Base-by-base conservation (phyloP, 2,888 invertebrate genomes). In the Notodonta dromedarius region DNA sequence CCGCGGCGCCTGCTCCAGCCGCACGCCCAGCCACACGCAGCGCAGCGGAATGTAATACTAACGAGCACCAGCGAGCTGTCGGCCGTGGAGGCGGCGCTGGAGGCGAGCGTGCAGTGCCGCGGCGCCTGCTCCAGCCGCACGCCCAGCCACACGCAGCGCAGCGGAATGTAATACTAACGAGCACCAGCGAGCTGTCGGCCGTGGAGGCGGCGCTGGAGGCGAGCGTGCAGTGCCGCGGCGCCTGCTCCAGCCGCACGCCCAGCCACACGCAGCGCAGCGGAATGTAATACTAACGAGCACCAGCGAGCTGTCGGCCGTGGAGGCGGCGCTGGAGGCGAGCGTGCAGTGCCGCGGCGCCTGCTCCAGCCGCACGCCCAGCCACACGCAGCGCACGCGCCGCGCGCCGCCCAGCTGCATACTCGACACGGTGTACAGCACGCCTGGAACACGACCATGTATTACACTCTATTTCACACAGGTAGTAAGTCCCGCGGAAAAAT, bases 91-190 rank as follows among this genome's bases (percentile, higher is more conserved):
- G 93, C 87, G 63, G 90, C 71, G 66, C 93, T 94, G 71, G 93
- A 93, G 6, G 93, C 92, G 14, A 91, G 89, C 12, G 93, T 89
- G 60, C 89, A 82, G 73, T 90, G 89, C 0, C 85, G 69, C 57
- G 83, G 84, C 5, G 84, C 82, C 66, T 86, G 86, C n/a, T 89
- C 89, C 2, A 85, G 77, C 48, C 80, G 84, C 53, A 93, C 91
- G 39, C 95, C 94, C 58, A 96, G 93, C 92, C 96, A 96, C 74
- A 96, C 94, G 82, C 95, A 95, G 62, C 94, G 94, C 35, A 95
- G 35, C 35, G 5, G 35, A 5, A 11, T 16, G n/a, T 12, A 51
- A 52, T 61, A 80, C 82, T 78, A 14, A 90, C 90, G 63, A 87
- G 80, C 1, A 87, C 83, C 0, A 93, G 86, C 24, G 93, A 93